Conservation (phyloP, 2,113 vertebrate species). For the Parotia lawesii region DNA sequence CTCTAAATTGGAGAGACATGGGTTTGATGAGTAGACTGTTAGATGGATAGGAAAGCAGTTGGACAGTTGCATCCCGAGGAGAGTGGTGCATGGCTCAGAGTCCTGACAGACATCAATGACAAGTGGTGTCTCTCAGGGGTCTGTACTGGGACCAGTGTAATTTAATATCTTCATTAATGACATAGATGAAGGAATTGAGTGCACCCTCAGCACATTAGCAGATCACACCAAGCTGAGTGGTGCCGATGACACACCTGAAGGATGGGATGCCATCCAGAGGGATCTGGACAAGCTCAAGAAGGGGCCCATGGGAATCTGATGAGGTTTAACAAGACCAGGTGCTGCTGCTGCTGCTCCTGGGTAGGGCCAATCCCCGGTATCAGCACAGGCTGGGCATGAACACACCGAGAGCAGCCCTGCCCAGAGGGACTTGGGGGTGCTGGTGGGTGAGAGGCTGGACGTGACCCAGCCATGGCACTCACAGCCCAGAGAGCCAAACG, state of each 20-base stretch:
- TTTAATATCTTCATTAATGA: not conserved
- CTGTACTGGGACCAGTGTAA: not conserved
- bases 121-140: not conserved
- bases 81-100: not conserved
- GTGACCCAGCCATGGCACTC: not conserved
- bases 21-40: not conserved
- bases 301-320: fast-evolving
- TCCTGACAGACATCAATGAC: not conserved
- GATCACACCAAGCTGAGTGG: not conserved
- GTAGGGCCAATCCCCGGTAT: fast-evolving
- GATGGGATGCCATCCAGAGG: not conserved
- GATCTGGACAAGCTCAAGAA: fast-evolving
- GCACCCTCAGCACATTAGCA: not conserved
- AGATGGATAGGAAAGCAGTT: not conserved
- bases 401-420: not conserved
- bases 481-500: not conserved
- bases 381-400: not conserved
- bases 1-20: not conserved
- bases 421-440: not conserved
- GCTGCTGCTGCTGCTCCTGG: not conserved
- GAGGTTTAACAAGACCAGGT: not conserved
- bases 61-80: not conserved
- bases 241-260: not conserved
- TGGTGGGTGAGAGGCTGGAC: not conserved
- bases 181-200: fast-evolving